These are phyloP conservation scores for Petaurus breviceps DNA, from an alignment of 2,113 vertebrate species.

Conservation along the genomic window DNA sequence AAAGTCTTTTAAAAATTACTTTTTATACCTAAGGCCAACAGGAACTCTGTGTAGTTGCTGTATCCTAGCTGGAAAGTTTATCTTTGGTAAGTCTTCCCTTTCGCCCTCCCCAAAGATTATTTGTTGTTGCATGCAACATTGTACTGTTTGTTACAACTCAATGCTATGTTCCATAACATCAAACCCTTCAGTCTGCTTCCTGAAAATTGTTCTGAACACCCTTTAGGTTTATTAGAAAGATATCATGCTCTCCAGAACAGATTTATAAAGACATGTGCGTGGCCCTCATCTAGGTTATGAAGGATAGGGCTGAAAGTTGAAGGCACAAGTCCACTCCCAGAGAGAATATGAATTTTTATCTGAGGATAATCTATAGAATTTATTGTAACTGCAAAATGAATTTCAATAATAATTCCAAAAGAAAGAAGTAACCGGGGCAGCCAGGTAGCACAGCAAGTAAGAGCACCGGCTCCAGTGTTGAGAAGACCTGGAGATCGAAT, in stretches of 20 bases:
- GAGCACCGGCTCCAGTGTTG: too few species aligned
- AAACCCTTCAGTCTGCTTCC: slow-evolving; percentile 48
- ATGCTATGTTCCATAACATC: slow-evolving; percentile 46
- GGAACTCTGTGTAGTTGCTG: not conserved
- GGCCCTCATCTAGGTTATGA: slow-evolving; percentile 53
- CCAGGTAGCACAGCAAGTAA: too few species aligned
- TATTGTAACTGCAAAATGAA: not conserved
- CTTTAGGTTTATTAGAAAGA: slow-evolving; percentile 63
- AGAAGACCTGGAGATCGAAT: too few species aligned
- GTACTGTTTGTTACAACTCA: slow-evolving; percentile 38
- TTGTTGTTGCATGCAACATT: slow-evolving; percentile 50
- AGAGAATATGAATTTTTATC: not conserved
- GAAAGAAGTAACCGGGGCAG: slow-evolving; percentile 3
- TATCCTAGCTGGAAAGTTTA: slow-evolving; percentile 51
- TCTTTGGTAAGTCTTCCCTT: slow-evolving; percentile 48
- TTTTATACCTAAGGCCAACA: slow-evolving; percentile 30
- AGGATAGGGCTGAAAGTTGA: not conserved
- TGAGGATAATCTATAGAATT: not conserved
- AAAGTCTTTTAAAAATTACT: not conserved
- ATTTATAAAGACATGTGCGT: slow-evolving; percentile 25
- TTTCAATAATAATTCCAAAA: slow-evolving; percentile 15
- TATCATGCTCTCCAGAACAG: slow-evolving; percentile 45
- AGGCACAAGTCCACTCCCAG: not conserved
- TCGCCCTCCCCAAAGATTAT: slow-evolving; percentile 22
- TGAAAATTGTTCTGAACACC: slow-evolving; percentile 56